Evolutionary conservation across 2,797 vertebrate species (phyloP), one percentile per base, ranked within the genome.

Genomic region (Microchirus variegatus): DNA sequence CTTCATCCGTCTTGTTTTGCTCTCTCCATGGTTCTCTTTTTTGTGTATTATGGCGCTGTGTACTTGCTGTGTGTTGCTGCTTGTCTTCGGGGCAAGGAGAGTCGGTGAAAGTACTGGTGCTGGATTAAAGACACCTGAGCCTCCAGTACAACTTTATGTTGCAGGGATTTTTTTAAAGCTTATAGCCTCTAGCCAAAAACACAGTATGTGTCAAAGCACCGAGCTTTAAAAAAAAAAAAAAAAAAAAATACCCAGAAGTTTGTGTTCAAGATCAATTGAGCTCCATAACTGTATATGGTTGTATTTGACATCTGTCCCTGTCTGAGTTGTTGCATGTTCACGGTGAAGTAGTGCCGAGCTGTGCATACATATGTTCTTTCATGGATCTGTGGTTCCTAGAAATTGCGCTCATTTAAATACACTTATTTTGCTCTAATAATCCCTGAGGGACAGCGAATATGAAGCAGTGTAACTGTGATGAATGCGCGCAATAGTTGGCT

Each of bases 361-460:
- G 26, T 71, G 59, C 74, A 68, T 89, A 82, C 88, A 87, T 80
- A 89, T 89, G 84, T 86, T 83, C 73, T 75, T 77, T 73, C 85
- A 83, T 36, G 81, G 75, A 74, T 81, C 75, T 63, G 59, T 82
- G 83, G 38, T 79, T 87, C 69, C 78, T 75, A 62, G 86, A 90
- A 90, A 91, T 91, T 74, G 78, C 76, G 70, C 56, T 87, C 84
- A 91, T 92, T 92, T 90, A 90, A 89, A 92, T 88, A 87, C 78
- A 87, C 82, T 86, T 88, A 88, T 89, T 91, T 88, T 82, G 70
- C 80, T 81, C 78, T 86, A 87, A 90, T 91, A 89, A 89, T 90
- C 87, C 88, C 81, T 77, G 17, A 83, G 85, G 87, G 85, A 84
- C 57, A 51, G 78, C 61, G 46, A 65, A 65, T 75, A 78, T 67